Base-by-base conservation (phyloP, 2,888 invertebrate species). In the Eupithecia centaureata region DNA sequence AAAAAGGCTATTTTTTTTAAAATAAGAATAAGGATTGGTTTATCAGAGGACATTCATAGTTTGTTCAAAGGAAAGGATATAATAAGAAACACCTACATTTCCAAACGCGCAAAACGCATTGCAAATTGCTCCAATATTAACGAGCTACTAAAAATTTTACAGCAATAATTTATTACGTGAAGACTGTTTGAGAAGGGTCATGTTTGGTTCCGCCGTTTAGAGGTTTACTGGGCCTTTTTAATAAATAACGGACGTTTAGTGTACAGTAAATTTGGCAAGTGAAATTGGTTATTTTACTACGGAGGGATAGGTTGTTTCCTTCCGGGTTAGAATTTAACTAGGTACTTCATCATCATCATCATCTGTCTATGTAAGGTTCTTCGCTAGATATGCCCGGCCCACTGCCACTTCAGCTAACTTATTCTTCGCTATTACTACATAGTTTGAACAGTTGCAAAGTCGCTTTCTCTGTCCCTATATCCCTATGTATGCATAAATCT, bases 121-220 rank as follows among this genome's bases (percentile, higher is more conserved):
- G 54, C 68, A 72, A 73, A 73, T 73, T 69, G 71, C 57, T 76
- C 67, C 71, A 74, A 76, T 74, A 76, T 76, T 76, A 72, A 73
- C 62, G 73, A 15, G 27, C 60, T 61, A 67, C 76, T 76, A 76
- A 76, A 76, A 76, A 74, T 76, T 74, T 73, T 54, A 74, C 72
- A 59, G 64, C 67, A 65, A 73, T 74, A 74, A 74, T 74, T 74
- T 74, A 76, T 72, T 70, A 73, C 61, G 72, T 71, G 74, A 54
- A 67, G 64, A 72, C 66, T 70, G 65, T 59, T 63, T 80, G 79
- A 80, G 71, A 73, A 79, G 79, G 79, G 81, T 79, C 70, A 54
- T 61, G 65, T 65, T 65, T 69, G 71, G 76, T 76, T 70, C 72
- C 74, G 74, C 67, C 77, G 74, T 79, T 80, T 77, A 81, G 77